Evolutionary conservation across 2,113 vertebrate genomes (phyloP), one percentile per base, ranked within the genome.

Genomic region (Thalassarche chlororhynchos): DNA sequence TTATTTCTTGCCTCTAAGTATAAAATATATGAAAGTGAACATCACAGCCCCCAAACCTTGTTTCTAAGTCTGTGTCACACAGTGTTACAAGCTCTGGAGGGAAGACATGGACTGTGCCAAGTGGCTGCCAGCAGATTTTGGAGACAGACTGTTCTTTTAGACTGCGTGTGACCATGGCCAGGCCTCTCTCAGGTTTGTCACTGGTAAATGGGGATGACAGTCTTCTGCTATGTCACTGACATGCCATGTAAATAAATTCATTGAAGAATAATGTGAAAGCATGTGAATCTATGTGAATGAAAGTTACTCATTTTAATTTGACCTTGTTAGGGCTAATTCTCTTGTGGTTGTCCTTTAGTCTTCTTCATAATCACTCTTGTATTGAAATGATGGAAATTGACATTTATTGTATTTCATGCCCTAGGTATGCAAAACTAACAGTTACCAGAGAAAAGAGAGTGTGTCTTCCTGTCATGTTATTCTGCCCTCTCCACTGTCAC

Each of bases 41-140:
- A 20, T 38, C 29, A 72, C 20, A 47, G 10, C 16, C 15, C 23
- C 15, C 17, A 60, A 83, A 54, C 4, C 8, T 58, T 82, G 6
- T 38, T 86, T 86, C n/a, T 61, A 84, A 55, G 29, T 34, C 40
- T 2, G 1, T 44, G 54, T 32, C 44, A 76, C 10, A 23, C 12
- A 29, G 5, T 21, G 18, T n/a, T 57, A 36, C 28, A 65, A 64
- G 10, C 4, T 51, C 14, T 46, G 29, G 8, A 68, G 8, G 38
- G 17, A 79, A 64, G 23, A 42, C 4, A 8, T 5, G 4, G 28
- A 80, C 7, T 1, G 1, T 28, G 17, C 14, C 1, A 0, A 47
- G 24, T 12, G 52, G 13, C 52, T 92, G 31, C 10, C 34, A 47
- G 15, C 0, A 0, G 29, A 61, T 32, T 64, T 60, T 26, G 6